A percentile compares a stretch with the other conserved stretches of the same genome.
phyloP scores from a whole-genome alignment of 2,797 vertebrate species.

The Nyctalus aviator region DNA sequence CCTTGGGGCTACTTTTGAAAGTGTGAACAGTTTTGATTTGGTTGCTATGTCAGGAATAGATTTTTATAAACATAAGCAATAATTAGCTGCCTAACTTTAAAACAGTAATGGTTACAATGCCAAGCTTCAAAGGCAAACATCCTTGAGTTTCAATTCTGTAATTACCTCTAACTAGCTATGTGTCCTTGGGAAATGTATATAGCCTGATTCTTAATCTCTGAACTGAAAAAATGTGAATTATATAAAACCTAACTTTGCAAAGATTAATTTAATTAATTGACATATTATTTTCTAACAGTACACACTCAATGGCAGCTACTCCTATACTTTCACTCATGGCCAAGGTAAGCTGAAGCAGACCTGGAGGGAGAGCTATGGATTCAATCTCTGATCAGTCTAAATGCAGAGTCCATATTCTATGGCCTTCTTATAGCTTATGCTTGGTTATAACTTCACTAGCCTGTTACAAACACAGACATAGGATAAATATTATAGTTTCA shows the following conservation, averaged over 20 bases:
- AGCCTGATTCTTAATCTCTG: background rate
- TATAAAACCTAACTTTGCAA: background rate
- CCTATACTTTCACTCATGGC: background rate
- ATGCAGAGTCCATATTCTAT: background rate
- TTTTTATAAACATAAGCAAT: background rate
- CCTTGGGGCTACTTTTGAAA: background rate
- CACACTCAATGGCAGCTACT: background rate
- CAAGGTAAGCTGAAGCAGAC: background rate
- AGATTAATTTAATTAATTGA: background rate
- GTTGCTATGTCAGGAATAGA: background rate
- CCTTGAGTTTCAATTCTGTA: background rate
- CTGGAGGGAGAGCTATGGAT: background rate
- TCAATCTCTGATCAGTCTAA: background rate
- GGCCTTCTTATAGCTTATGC: background rate
- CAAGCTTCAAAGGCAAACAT: background rate
- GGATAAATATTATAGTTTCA: background rate
- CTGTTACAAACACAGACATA: background rate
- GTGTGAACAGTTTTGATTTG: background rate
- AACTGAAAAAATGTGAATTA: background rate
- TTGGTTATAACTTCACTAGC: background rate
- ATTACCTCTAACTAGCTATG: background rate
- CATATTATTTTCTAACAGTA: background rate
- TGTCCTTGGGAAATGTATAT: constrained; percentile 7
- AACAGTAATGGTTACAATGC: background rate
- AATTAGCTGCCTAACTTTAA: background rate